Evolutionary conservation across 2,888 invertebrate genomes (phyloP), one percentile per base, ranked within the genome.

Genomic region (Chalcosyrphus nemorum): DNA sequence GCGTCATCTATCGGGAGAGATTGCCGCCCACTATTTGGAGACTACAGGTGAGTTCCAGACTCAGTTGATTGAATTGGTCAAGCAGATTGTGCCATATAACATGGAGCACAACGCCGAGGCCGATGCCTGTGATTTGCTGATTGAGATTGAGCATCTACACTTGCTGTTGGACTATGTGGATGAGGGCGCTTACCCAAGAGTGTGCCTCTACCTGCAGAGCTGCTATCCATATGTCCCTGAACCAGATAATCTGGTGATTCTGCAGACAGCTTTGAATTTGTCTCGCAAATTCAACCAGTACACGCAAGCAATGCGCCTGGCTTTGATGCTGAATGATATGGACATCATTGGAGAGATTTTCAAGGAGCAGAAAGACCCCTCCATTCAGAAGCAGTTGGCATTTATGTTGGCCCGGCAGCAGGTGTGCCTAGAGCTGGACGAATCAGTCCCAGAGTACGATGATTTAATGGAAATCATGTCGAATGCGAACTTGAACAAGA

Each of bases 31-130:
- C 91, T 98, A 98, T 96, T 91, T 92, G 29, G 92, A 93, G 11
- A 91, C 92, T 0, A 91, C 91, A 0, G 92, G 92, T 0, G 92
- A 92, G 11, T 91, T 92, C 77, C 91, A 90, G 2, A 93, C 93
- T 19, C 93, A 94, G 65, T 92, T 99, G 35, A 92, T 97, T 77
- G 93, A 94, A 2, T 92, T 99, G 72, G 96, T 98, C 1, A 93
- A 95, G 80, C 96, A 97, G 90, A 97, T 99, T 57, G 94, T 99
- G 21, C 94, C 96, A 0, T 99, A 99, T 91, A 97, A 99, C 90
- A 98, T 99, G 96, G 95, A 95, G 86, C 99, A 99, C 91, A 99
- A 99, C 89, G 99, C 99, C 1, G 99, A 99, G 92, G 97, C 98
- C 0, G 99, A 99, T 92, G 99, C 99, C 0, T 99, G 99, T 91